Evolutionary conservation across 2,888 invertebrate species (phyloP).

Genomic region (Drepanosiphum platanoidis): DNA sequence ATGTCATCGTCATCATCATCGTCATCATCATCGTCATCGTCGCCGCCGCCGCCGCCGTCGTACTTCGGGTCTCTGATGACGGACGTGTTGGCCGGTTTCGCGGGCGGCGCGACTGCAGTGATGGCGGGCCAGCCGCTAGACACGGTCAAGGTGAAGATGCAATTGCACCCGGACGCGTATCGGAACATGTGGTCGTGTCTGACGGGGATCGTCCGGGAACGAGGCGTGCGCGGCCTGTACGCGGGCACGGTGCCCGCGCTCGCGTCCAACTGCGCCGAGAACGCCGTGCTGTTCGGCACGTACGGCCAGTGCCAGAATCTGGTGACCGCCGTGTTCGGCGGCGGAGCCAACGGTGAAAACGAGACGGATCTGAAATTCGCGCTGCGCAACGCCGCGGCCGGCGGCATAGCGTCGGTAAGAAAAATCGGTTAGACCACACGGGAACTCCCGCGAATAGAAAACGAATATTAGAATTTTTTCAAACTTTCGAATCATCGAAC

Average conservation of each 20-base stretch:
- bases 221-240: constrained; percentile 89
- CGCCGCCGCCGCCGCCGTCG: no score
- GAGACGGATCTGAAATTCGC: constrained; percentile 73
- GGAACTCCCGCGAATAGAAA: no score
- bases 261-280: constrained; percentile 96
- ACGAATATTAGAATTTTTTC: no score
- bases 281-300: constrained; percentile 93
- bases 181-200: constrained; percentile 88
- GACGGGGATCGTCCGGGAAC: constrained; percentile 80
- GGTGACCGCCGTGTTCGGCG: constrained; percentile 70
- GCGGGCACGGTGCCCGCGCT: constrained; percentile 95
- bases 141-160: constrained; percentile 99
- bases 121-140: constrained; percentile 98
- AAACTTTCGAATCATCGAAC: no score
- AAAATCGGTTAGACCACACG: no score
- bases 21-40: no score
- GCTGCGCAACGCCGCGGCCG: constrained; percentile 85
- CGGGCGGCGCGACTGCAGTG: constrained; percentile 93
- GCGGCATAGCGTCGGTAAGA: constrained; percentile 84
- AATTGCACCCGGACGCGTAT: constrained; percentile 93
- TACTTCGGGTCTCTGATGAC: no score
- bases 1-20: no score
- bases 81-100: constrained; percentile 83
- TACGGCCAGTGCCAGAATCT: constrained; percentile 96
- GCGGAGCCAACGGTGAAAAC: constrained; percentile 66